Evolutionary conservation across 2,797 vertebrate species (phyloP), one percentile per base, ranked within the genome.

Genomic region (Ctenopoma multispine): DNA sequence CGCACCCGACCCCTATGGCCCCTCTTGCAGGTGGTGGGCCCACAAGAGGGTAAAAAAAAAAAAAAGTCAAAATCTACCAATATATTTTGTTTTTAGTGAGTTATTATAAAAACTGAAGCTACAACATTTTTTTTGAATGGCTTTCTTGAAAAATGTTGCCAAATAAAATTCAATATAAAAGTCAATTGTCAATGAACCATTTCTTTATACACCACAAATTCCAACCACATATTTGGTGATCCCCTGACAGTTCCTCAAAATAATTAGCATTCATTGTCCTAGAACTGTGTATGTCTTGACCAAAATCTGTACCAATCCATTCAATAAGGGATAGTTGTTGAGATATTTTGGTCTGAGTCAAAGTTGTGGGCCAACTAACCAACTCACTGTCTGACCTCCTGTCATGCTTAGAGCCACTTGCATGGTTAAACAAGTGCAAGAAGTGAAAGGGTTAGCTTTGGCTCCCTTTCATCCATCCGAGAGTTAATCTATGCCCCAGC

Each of bases 401-500:
- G 9, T 9, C 23, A 36, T 69, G 1, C 3, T 12, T 0, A 23
- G 58, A 53, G n/a, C 21, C 7, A 41, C n/a, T 41, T 31, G 23
- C 38, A 18, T 43, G 34, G 27, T 23, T 24, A 44, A 53, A 44
- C 41, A 23, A 31, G 2, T 14, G 7, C 23, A 17, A 31, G 3
- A 11, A 46, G 38, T 31, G n/a, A 36, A 36, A 66, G 7, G 24
- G 27, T 71, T 27, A 46, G 31, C 49, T 23, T 2, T 20, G 1
- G 11, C 56, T 48, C 21, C 27, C 24, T 63, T 60, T 67, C 36
- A 18, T 21, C 64, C 62, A 55, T 13, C 43, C 38, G 57, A 53
- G 23, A 44, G 63, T 49, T 50, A 54, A 24, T 70, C 14, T 18
- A 43, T n/a, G 56, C 47, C 63, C n/a, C 9, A 13, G 63, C 29